Conservation (phyloP, 2,888 invertebrate genomes). For the Temnothorax rugatulus region DNA sequence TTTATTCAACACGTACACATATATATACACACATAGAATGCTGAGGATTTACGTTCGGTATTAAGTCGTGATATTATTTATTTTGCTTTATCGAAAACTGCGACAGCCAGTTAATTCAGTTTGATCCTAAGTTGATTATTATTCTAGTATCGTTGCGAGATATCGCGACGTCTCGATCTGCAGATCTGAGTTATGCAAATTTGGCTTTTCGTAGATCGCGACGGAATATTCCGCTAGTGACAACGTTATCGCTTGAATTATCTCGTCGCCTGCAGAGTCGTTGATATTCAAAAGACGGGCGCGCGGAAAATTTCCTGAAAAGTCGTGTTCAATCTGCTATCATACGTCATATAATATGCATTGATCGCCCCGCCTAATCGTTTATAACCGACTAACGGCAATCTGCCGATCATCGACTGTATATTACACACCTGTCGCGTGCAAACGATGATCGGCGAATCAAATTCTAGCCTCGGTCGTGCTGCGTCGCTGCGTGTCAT, state of each 20-base stretch:
- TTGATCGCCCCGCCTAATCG: constrained; percentile 26
- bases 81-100: neutral
- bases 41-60: neutral
- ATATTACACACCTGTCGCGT: constrained; percentile 29
- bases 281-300: neutral
- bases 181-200: constrained; percentile 48
- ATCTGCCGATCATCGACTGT: neutral
- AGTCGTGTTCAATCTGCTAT: constrained; percentile 2
- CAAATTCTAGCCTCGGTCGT: constrained; percentile 24
- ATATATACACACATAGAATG: neutral
- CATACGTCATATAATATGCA: neutral
- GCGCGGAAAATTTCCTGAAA: constrained; percentile 25
- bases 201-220: constrained; percentile 1
- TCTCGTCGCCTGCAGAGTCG: constrained; percentile 24
- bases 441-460: constrained; percentile 16
- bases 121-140: constrained; percentile 21
- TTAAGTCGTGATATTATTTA: constrained; percentile 15
- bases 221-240: constrained; percentile 25
- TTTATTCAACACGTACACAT: neutral
- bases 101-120: neutral
- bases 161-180: constrained; percentile 16
- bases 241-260: constrained; percentile 50
- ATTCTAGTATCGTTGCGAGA: constrained; percentile 40
- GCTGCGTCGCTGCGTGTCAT: constrained; percentile 24
- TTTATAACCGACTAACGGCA: constrained; percentile 29